Evolutionary conservation across 2,888 invertebrate genomes (phyloP).

Genomic region (Parasteatoda lunata): DNA sequence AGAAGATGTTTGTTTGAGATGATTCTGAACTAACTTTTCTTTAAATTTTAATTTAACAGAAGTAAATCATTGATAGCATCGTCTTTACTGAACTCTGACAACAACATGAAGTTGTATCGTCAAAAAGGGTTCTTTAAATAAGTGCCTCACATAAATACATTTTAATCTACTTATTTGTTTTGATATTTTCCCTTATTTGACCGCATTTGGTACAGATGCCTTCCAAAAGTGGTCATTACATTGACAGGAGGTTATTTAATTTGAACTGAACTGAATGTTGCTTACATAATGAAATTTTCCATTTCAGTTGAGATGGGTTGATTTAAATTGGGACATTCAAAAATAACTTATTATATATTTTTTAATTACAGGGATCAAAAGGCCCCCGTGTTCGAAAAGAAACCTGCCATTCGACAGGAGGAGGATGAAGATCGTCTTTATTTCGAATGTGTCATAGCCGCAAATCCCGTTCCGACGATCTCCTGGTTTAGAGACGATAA

Average conservation of each 20-base stretch:
- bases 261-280: background rate
- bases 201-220: too few species aligned
- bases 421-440: constrained; percentile 90
- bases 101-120: background rate
- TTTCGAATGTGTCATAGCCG: constrained; percentile 94
- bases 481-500: constrained; percentile 92
- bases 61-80: too few species aligned
- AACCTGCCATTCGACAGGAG: constrained; percentile 96
- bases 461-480: constrained; percentile 91
- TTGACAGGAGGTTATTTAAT: background rate
- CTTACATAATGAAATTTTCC: background rate
- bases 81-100: background rate
- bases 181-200: too few species aligned
- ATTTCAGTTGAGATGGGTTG: background rate
- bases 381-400: constrained; percentile 98
- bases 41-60: background rate
- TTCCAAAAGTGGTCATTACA: too few species aligned
- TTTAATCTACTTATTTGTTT: too few species aligned
- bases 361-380: constrained; percentile 81
- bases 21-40: too few species aligned
- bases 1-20: too few species aligned
- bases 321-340: background rate
- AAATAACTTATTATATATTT: background rate
- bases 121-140: too few species aligned
- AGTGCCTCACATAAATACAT: too few species aligned